A percentile compares a stretch with the other conserved stretches of the same genome.
Conservation (phyloP, 1,140 invertebrate species). For the Drosophila lacertosa region DNA sequence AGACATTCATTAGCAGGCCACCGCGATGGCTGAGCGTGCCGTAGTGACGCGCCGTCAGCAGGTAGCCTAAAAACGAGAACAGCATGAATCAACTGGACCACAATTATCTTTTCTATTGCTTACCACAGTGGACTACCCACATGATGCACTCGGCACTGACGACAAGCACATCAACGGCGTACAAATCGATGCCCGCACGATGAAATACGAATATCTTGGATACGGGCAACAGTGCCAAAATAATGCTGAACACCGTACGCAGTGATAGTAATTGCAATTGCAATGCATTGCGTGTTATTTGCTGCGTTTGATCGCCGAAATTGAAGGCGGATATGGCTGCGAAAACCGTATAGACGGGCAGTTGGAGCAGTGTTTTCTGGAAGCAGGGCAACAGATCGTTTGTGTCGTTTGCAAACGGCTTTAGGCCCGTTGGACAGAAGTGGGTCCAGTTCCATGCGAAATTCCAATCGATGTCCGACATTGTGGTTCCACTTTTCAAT, state of each 20-base stretch:
- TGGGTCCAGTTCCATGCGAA: constrained; percentile 89
- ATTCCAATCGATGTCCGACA: constrained; percentile 61
- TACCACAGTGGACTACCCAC: constrained; percentile 91
- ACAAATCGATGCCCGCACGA: constrained; percentile 83
- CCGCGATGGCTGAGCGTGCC: constrained; percentile 89
- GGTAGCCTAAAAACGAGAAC: constrained; percentile 85
- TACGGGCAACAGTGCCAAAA: constrained; percentile 87
- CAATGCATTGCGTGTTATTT: constrained; percentile 86
- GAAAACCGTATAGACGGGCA: constrained; percentile 89
- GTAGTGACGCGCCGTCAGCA: constrained; percentile 88
- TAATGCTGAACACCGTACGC: constrained; percentile 87
- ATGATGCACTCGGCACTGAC: constrained; percentile 88
- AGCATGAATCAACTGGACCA: background rate
- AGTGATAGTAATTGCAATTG: constrained; percentile 87
- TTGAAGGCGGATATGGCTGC: constrained; percentile 91
- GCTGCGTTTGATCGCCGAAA: constrained; percentile 87
- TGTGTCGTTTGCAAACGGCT: constrained; percentile 87
- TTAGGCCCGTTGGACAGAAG: constrained; percentile 88
- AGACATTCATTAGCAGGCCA: constrained; percentile 87
- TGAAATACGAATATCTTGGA: constrained; percentile 87
- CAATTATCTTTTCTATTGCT: constrained; percentile 4
- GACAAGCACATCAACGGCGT: constrained; percentile 89
- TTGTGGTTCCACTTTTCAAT: background rate
- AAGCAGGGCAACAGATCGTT: constrained; percentile 92
- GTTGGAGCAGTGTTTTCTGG: constrained; percentile 89